phyloP scores from a whole-genome alignment of 2,797 vertebrate species.

The Linurgus olivaceus region DNA sequence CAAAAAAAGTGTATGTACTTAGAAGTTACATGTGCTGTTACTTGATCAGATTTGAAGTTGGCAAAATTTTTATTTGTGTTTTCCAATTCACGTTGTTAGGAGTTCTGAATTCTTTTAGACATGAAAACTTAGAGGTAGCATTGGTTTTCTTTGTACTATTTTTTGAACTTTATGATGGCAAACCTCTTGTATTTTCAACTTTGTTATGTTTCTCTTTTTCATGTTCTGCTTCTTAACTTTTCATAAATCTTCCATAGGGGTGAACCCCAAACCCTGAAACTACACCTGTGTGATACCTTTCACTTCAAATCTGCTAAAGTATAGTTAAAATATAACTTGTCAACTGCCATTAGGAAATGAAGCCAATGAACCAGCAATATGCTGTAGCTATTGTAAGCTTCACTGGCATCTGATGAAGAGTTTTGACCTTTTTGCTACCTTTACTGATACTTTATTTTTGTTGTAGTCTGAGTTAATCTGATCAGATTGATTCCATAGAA shows the following conservation, averaged over 20 bases:
- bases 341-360: background rate
- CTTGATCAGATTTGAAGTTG: background rate
- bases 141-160: background rate
- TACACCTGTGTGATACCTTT: background rate
- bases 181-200: background rate
- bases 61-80: background rate
- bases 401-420: background rate
- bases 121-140: background rate
- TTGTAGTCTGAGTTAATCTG: background rate
- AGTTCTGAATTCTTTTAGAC: background rate
- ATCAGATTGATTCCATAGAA: background rate
- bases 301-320: background rate
- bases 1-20: background rate
- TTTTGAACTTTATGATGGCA: background rate
- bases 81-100: background rate
- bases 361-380: background rate
- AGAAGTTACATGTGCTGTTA: background rate
- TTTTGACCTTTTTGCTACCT: background rate
- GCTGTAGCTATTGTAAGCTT: background rate
- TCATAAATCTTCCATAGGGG: accelerated
- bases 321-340: conserved; percentile 34
- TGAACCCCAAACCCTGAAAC: background rate
- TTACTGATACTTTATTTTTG: background rate
- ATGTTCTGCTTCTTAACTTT: background rate
- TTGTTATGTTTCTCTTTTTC: background rate